Base-by-base conservation (phyloP, 37 sponge, comb jelly and placozoan genomes). In the Chondrilla cf. caribensis region DNA sequence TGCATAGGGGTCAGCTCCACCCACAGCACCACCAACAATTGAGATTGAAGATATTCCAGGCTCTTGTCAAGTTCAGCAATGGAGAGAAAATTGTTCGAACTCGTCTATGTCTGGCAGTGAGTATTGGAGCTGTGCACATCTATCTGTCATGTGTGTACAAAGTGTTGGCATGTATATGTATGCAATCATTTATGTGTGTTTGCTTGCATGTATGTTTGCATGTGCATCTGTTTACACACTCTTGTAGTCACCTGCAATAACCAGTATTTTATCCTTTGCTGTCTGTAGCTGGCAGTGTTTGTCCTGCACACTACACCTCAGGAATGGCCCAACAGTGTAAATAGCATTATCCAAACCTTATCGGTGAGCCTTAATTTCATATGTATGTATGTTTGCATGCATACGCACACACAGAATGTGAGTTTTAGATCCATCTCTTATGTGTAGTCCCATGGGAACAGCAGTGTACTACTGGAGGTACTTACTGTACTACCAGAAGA, bases 401-500 rank as follows among this genome's bases (percentile, higher is more conserved):
- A 68, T 28, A 9, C n/a, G n/a, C n/a, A n/a, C n/a, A n/a, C n/a
- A n/a, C n/a, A n/a, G n/a, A n/a, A n/a, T n/a, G n/a, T 38, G 39
- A 44, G 0, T 25, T 55, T 18, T 19, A 32, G 32, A 54, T 22
- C 77, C 38, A 2, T 51, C 57, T 36, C 60, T 81, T 2, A 38
- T 33, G 36, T 6, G 11, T 35, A 19, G 60, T 29, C 62, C 28
- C 82, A 81, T 75, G 71, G 59, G 36, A 68, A 71, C 29, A 60
- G 37, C 31, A 29, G 79, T 0, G 65, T 81, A 25, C 51, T 85
- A 22, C 37, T 92, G 1, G 88, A 92, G 22, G 42, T 87, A 6
- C 44, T 92, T 18, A 87, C 87, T 7, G 79, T 92, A 0, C 55
- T 92, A 4, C 92, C 92, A n/a, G 92, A 92, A 82, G 92, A 92